Conservation (phyloP, 2,113 vertebrate species). For the Silurus asotus region DNA sequence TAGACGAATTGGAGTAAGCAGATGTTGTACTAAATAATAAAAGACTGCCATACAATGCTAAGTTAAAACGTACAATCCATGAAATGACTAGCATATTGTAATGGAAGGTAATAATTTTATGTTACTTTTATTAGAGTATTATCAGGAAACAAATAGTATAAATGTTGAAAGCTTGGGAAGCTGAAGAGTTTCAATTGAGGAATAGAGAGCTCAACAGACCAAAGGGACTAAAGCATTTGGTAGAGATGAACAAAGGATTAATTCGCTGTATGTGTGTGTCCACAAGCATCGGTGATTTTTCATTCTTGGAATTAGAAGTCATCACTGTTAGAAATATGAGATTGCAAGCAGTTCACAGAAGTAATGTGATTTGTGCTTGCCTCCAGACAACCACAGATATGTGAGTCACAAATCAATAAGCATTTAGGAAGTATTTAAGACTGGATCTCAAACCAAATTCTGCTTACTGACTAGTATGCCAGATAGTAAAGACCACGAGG, state of each 20-base stretch:
- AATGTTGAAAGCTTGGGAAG: neutral
- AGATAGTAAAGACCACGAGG: neutral
- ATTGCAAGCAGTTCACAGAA: neutral
- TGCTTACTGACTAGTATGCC: neutral
- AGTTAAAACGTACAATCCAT: neutral
- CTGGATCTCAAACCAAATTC: neutral
- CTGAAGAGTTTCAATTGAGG: neutral
- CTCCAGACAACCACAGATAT: neutral
- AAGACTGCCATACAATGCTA: neutral
- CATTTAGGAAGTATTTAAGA: neutral
- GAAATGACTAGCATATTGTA: neutral
- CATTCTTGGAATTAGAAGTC: neutral
- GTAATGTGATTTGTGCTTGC: neutral
- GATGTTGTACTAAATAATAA: neutral
- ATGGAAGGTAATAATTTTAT: neutral
- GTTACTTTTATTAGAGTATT: neutral
- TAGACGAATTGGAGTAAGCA: neutral
- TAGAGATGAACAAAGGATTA: too few relatives aligned
- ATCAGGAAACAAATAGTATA: neutral
- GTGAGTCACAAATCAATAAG: neutral
- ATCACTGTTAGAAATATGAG: neutral
- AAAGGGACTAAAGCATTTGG: neutral
- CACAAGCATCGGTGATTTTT: neutral
- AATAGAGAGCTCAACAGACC: too few relatives aligned
- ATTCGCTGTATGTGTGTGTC: neutral